phyloP scores from a whole-genome alignment of 2,113 vertebrate genomes.

The Pseudopipra pipra region DNA sequence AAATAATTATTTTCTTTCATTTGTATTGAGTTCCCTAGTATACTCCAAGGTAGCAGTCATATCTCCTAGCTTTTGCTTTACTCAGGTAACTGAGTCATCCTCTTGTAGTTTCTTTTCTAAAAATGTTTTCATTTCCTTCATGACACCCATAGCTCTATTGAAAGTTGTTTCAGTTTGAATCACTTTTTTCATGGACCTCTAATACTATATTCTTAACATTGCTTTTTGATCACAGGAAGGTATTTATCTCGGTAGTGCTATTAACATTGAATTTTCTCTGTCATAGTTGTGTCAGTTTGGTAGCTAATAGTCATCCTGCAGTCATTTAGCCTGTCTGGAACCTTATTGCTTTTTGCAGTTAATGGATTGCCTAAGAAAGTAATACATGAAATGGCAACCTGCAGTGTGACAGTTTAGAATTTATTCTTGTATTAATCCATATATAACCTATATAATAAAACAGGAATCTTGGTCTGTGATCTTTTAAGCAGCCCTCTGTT shows the following conservation, averaged over 20 bases:
- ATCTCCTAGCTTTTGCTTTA: background rate
- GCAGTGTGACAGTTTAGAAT: background rate
- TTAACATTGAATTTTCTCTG: background rate
- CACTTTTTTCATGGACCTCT: background rate
- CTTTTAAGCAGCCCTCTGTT: background rate
- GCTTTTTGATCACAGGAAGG: background rate
- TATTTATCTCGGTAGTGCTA: background rate
- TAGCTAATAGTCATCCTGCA: background rate
- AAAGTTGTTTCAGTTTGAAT: background rate
- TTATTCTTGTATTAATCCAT: background rate
- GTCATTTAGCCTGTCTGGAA: background rate
- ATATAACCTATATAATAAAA: background rate
- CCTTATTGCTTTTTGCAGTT: background rate
- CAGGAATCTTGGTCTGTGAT: background rate
- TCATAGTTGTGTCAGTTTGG: background rate
- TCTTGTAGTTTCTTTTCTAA: background rate
- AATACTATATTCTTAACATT: background rate
- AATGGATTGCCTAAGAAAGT: background rate
- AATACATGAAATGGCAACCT: background rate
- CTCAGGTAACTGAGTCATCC: background rate
- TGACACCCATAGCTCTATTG: background rate
- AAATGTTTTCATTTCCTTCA: background rate
- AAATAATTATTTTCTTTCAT: background rate
- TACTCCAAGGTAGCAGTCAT: background rate
- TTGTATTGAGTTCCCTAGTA: background rate